Base-by-base conservation (phyloP, 2,797 vertebrate species). In the Sebastes wilsoni region DNA sequence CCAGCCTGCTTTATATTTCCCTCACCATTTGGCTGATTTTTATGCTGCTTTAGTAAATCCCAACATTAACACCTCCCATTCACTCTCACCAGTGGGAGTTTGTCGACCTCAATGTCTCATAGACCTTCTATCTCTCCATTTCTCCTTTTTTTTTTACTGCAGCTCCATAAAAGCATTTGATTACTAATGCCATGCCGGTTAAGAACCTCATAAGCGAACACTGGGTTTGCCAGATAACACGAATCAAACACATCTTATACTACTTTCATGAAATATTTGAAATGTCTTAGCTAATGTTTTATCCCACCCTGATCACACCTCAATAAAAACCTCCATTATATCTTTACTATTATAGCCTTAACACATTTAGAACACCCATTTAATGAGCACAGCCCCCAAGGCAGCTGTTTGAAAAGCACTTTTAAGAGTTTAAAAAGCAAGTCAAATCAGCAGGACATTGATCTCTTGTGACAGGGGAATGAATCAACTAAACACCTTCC, bases 391-490 rank as follows among this genome's bases (percentile, higher is more conserved):
- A 25, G 55, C 30, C 22, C 22, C 55, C 34, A 3, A 34, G 58
- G 67, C 69, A 78, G 59, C 32, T 22, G 3, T 74, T 82, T 66
- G 16, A 75, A 72, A 75, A 72, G 34, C 14, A 38, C 11, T 66
- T 66, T 83, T 11, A 80, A 42, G n/a, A 55, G 22, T 75, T 58
- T 32, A 69, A 76, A 56, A 77, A 30, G 5, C 32, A 52, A 77
- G 73, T 65, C 42, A 55, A 80, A 83, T 77, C 79, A 82, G 79
- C 64, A 64, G 65, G 68, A 80, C 69, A 55, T 32, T 87, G 79
- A 89, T 90, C 46, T 79, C 55, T 49, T 79, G 59, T 81, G 87
- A 89, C 89, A 52, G 52, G 52, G 58, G 34, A 77, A 73, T 80
- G 75, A 83, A 87, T 83, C 69, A 66, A 86, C 78, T 85, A 76